Evolutionary conservation across 2,797 vertebrate genomes (phyloP).

Genomic region (Sphaeramia orbicularis): DNA sequence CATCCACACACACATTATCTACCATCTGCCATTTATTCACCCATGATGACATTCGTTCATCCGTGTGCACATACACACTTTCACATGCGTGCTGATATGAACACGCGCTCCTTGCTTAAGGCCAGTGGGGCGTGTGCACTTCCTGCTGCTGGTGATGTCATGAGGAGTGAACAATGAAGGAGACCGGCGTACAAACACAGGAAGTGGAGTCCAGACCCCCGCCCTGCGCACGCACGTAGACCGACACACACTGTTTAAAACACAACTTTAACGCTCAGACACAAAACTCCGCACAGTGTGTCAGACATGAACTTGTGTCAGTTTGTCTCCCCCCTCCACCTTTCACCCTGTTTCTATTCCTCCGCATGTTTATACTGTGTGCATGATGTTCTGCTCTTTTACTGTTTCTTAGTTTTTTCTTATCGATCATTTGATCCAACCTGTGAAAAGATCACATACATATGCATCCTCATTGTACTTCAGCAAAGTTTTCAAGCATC

Average conservation of each 20-base stretch:
- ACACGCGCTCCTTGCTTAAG: slow-evolving; percentile 37
- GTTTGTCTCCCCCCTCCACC: neutral
- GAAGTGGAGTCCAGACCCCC: slow-evolving; percentile 83
- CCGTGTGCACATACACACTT: slow-evolving; percentile 1
- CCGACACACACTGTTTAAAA: slow-evolving; percentile 29
- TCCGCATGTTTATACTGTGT: no score
- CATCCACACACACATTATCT: slow-evolving; percentile 25
- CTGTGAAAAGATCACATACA: no score
- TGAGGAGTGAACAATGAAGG: slow-evolving; percentile 81
- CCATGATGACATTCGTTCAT: neutral
- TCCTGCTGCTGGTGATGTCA: slow-evolving; percentile 84
- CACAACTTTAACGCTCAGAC: slow-evolving; percentile 4
- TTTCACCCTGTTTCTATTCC: slow-evolving; percentile 29
- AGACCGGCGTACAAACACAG: slow-evolving; percentile 87
- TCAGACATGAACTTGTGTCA: slow-evolving; percentile 1
- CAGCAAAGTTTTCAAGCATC: no score
- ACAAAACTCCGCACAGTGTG: slow-evolving; percentile 5
- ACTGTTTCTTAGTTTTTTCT: no score
- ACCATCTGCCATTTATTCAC: slow-evolving; percentile 31
- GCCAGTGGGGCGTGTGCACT: slow-evolving; percentile 68
- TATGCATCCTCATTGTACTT: no score
- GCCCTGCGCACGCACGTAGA: slow-evolving; percentile 56
- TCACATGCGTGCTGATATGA: slow-evolving; percentile 8
- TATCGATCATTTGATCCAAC: no score
- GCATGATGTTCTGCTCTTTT: slow-evolving; percentile 26